Evolutionary conservation across 2,113 vertebrate genomes (phyloP), one percentile per base, ranked within the genome.

Genomic region (Campylomormyrus tamandua): DNA sequence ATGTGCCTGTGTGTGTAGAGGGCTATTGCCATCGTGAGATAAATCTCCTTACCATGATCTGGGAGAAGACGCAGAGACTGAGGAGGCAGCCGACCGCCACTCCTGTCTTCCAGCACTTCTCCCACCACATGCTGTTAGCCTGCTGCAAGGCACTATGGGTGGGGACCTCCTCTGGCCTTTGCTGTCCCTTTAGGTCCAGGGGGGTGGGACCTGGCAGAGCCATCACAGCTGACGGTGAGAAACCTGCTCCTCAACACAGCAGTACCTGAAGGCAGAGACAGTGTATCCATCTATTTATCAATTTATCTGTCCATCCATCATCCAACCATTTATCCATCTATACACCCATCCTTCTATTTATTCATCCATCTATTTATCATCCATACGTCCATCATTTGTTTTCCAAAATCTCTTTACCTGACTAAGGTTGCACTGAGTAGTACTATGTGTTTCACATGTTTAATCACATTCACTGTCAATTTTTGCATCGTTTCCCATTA

Each of bases 1-100:
- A 17, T 56, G 39, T 58, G 87, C 10, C 7, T 24, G 9, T n/a
- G 46, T 45, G 85, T 52, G 35, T 19, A 42, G 74, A 80, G 15
- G 74, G 74, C 11, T 42, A 6, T 80, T 80, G 31, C 15, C 11
- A 6, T 42, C 13, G 0, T 19, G 31, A 80, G 13, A 7, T 42
- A 9, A 35, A 13, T 17, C 42, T 62, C 91, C 97, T 96, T 96
- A 99, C 98, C 96, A 96, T 95, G 93, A 98, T 95, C 95, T 99
- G 98, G 3, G 97, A 98, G 89, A 97, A 88, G 84, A 95, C 95
- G 35, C 98, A 97, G 62, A 99, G 94, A 92, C 94, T 95, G 87
- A 97, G 91, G 91, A 84, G 96, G 95, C 91, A 94, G 94, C 96
- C 96, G 91, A 96, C 94, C 91, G 93, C 96, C 83, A 93, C 95